These are phyloP conservation scores for Tachina fera DNA, from an alignment of 2,888 invertebrate species.

Conservation along the genomic window DNA sequence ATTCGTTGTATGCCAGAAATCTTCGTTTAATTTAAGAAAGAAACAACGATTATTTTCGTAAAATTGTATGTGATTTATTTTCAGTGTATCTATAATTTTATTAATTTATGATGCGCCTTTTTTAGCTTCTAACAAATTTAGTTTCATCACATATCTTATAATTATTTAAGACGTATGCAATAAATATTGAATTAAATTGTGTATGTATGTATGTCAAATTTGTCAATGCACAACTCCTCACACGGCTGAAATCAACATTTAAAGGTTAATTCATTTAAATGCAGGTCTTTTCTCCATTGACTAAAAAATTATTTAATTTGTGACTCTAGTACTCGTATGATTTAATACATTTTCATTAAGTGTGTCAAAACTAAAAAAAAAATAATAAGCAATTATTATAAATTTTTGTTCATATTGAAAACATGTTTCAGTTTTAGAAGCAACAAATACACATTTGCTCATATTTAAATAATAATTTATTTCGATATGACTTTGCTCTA, in stretches of 20 bases:
- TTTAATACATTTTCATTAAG: constrained; percentile 49
- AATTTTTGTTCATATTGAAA: constrained; percentile 31
- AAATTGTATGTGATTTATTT: no score
- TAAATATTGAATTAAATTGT: constrained; percentile 32
- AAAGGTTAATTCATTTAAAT: constrained; percentile 36
- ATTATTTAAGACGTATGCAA: background rate
- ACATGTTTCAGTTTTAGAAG: constrained; percentile 19
- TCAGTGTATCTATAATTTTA: no score
- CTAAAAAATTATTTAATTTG: constrained; percentile 3
- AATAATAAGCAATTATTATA: constrained; percentile 46
- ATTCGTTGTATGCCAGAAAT: no score
- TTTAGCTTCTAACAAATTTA: background rate
- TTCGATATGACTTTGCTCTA: background rate
- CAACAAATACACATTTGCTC: background rate
- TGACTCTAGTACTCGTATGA: constrained; percentile 29
- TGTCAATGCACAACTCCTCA: background rate
- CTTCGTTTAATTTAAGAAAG: no score
- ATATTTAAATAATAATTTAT: background rate
- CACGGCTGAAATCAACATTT: background rate
- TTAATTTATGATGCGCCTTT: background rate
- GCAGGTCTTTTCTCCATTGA: background rate
- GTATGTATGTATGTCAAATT: background rate
- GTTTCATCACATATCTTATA: constrained; percentile 26
- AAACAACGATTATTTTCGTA: no score
- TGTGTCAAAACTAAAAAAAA: constrained; percentile 55